These are phyloP conservation scores for Drosophila bifasciata DNA, from an alignment of 1,140 invertebrate genomes.

Conservation along the genomic window DNA sequence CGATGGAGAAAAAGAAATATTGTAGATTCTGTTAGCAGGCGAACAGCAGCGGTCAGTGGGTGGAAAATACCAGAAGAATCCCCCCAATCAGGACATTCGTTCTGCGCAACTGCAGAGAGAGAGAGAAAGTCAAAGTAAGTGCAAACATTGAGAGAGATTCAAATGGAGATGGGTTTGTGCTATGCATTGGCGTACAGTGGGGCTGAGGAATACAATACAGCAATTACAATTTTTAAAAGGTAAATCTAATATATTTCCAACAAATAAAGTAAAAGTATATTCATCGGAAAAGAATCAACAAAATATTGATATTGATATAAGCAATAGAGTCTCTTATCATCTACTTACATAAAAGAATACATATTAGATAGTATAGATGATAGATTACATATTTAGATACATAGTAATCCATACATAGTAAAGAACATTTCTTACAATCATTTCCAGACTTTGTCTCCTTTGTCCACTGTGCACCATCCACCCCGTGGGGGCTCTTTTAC, in stretches of 20 bases:
- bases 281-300: too few species aligned
- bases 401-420: too few species aligned
- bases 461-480: slow-evolving; percentile 20
- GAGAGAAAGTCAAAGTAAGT: slow-evolving; percentile 17
- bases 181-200: slow-evolving; percentile 10
- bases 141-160: neutral
- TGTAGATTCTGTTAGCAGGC: slow-evolving; percentile 80
- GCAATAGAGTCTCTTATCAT: too few species aligned
- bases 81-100: slow-evolving; percentile 7
- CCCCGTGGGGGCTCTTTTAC: slow-evolving; percentile 3
- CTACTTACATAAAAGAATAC: too few species aligned
- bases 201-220: neutral
- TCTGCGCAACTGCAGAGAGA: slow-evolving; percentile 63
- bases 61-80: slow-evolving; percentile 11
- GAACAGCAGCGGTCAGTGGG: slow-evolving; percentile 37
- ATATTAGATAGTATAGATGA: too few species aligned
- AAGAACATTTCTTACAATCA: too few species aligned
- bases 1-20: slow-evolving; percentile 79
- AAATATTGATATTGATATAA: too few species aligned
- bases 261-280: too few species aligned
- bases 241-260: too few species aligned
- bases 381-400: too few species aligned
- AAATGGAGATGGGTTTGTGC: slow-evolving; percentile 3
- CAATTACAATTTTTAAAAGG: too few species aligned
- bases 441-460: neutral